Conservation (phyloP, 2,113 vertebrate species). For the Elachura formosa region DNA sequence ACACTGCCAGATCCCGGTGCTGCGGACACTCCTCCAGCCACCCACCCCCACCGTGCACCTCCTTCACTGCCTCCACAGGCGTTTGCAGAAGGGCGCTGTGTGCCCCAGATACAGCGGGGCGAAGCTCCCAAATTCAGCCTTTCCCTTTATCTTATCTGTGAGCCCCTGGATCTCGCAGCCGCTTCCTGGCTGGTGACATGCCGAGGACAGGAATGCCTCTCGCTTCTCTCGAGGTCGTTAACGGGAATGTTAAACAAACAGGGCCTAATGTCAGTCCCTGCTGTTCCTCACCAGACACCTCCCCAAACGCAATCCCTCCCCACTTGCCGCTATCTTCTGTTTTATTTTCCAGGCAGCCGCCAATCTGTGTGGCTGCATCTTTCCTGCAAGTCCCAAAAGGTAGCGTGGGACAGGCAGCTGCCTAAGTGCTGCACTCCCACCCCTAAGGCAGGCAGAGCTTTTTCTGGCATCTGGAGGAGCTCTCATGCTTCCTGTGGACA, state of each 20-base stretch:
- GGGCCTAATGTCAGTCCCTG: conserved; percentile 36
- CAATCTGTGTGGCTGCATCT: neutral
- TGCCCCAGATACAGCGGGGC: neutral
- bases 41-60: accelerated
- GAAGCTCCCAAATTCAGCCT: conserved; percentile 15
- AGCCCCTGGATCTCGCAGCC: conserved; percentile 8
- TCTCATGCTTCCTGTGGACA: accelerated
- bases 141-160: conserved; percentile 42
- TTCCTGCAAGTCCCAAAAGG: accelerated
- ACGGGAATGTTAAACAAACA: conserved; percentile 56
- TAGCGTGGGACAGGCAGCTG: neutral
- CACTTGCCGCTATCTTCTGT: conserved; percentile 34
- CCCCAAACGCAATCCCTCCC: neutral
- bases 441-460: neutral
- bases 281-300: conserved; percentile 57
- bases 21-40: neutral
- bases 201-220: conserved; percentile 37
- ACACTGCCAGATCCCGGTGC: accelerated
- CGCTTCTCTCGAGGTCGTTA: conserved; percentile 14
- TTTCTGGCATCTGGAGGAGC: accelerated
- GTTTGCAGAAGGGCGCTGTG: accelerated
- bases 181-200: conserved; percentile 51
- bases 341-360: conserved; percentile 19
- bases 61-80: accelerated
- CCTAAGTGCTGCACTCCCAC: neutral